Conservation (phyloP, 2,797 vertebrate species). For the Karalla daura region DNA sequence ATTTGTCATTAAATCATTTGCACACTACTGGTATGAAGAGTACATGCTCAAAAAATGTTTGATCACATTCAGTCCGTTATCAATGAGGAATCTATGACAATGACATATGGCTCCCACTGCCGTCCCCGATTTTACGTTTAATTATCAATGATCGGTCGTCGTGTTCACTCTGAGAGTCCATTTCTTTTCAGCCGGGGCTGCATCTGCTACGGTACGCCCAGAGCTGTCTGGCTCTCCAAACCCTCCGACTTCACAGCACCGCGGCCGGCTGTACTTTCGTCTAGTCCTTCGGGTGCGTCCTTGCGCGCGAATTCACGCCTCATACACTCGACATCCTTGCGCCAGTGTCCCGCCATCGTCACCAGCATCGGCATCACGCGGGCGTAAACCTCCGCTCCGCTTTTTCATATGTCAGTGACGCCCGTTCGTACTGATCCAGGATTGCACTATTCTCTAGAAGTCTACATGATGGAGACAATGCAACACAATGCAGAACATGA, state of each 20-base stretch:
- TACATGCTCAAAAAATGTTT: conserved; percentile 82
- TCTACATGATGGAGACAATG: conserved; percentile 96
- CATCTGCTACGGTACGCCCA: conserved; percentile 31
- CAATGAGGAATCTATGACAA: conserved; percentile 63
- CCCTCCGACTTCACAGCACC: conserved; percentile 23
- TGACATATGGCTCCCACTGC: conserved; percentile 69
- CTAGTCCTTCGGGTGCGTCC: conserved; percentile 84
- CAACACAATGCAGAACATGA: conserved; percentile 87
- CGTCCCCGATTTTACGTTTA: conserved; percentile 77
- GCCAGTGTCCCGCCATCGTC: conserved; percentile 84
- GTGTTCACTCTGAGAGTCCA: conserved; percentile 75
- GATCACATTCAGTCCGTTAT: conserved; percentile 51
- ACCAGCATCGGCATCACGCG: conserved; percentile 85
- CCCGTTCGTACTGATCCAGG: conserved; percentile 91
- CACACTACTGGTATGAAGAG: conserved; percentile 72
- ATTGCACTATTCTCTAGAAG: conserved; percentile 93
- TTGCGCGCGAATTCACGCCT: conserved; percentile 69
- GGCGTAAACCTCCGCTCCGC: conserved; percentile 88
- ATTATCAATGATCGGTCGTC: conserved; percentile 53
- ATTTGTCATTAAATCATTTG: conserved; percentile 68
- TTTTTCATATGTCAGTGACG: conserved; percentile 89
- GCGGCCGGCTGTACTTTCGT: conserved; percentile 48
- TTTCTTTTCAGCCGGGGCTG: conserved; percentile 51
- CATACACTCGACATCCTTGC: conserved; percentile 73
- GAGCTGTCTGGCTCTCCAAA: conserved; percentile 45